Percentiles rank a stretch among this genome's conserved stretches.
Evolutionary conservation across 2,888 invertebrate genomes (phyloP).

Genomic region (Candidula unifasciata): DNA sequence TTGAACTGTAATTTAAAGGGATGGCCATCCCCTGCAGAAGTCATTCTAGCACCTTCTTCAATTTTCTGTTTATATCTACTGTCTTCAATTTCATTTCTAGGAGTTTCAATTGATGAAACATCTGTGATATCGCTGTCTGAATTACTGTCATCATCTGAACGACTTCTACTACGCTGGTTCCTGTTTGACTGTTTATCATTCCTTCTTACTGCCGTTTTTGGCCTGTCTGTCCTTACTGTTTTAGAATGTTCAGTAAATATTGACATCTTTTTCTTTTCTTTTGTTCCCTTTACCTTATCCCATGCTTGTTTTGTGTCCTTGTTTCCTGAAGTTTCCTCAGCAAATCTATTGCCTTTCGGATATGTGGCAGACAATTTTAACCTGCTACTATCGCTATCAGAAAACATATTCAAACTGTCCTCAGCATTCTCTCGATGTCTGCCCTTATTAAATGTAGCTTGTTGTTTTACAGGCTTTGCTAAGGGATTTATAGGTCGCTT

Average conservation of each 20-base stretch:
- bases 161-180: constrained; percentile 43
- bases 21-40: constrained; percentile 34
- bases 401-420: constrained; percentile 42
- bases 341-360: constrained; percentile 5
- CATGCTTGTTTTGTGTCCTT: constrained; percentile 33
- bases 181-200: constrained; percentile 13
- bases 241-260: background rate
- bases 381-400: constrained; percentile 36
- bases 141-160: constrained; percentile 56
- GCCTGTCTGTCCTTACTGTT: constrained; percentile 45
- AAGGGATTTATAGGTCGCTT: constrained; percentile 31
- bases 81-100: constrained; percentile 48
- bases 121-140: constrained; percentile 75
- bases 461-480: constrained; percentile 19
- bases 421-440: constrained; percentile 28
- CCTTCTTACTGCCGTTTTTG: constrained; percentile 56
- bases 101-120: constrained; percentile 71
- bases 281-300: constrained; percentile 18
- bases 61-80: constrained; percentile 26
- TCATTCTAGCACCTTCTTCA: constrained; percentile 29
- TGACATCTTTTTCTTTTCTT: background rate
- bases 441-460: background rate
- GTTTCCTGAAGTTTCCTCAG: background rate
- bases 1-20: constrained; percentile 30
- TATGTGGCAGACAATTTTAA: constrained; percentile 7